Evolutionary conservation across 2,113 vertebrate species (phyloP), one percentile per base, ranked within the genome.

Genomic region (Cavia porcellus): DNA sequence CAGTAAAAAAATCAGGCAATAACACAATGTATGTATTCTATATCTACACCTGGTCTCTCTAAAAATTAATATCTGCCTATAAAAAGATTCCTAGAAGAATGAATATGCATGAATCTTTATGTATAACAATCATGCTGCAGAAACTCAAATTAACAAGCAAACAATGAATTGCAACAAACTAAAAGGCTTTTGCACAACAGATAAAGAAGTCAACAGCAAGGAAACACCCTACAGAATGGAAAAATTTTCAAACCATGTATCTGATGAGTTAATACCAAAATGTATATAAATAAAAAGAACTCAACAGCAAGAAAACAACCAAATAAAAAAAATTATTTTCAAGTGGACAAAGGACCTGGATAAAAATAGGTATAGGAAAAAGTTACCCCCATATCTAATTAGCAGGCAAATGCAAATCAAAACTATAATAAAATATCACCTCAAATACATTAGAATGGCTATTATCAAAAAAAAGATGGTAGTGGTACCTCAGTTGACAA

Each of bases 81-180:
- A 61, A 59, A 57, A 95, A 87, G 28, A 93, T 47, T 95, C 83
- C 85, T 45, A 72, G 25, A 94, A 59, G 72, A 84, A 93, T 62
- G 42, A 90, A 82, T 68, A 42, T 74, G 79, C n/a, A 83, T 0
- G 4, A 13, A 94, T 42, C 17, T 85, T 72, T 77, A 95, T 24
- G 52, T 57, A 75, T 61, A 50, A 84, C 32, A 61, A 62, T 12
- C 30, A 80, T 28, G 77, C 91, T 6, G 64, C 82, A 80, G n/a
- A 83, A 89, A 91, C 17, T 1, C 90, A 19, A 57, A 57, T 52
- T 57, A 64, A 32, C 45, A 61, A 35, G n/a, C 85, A 95, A 12
- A 68, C 24, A 59, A 80, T 2, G 8, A n/a, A 70, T 1, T 35
- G 52, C 32, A 70, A 32, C 30, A 86, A 70, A 59, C 25, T n/a